Evolutionary conservation across 2,113 vertebrate genomes (phyloP), one percentile per base, ranked within the genome.

Genomic region (Bucco capensis): DNA sequence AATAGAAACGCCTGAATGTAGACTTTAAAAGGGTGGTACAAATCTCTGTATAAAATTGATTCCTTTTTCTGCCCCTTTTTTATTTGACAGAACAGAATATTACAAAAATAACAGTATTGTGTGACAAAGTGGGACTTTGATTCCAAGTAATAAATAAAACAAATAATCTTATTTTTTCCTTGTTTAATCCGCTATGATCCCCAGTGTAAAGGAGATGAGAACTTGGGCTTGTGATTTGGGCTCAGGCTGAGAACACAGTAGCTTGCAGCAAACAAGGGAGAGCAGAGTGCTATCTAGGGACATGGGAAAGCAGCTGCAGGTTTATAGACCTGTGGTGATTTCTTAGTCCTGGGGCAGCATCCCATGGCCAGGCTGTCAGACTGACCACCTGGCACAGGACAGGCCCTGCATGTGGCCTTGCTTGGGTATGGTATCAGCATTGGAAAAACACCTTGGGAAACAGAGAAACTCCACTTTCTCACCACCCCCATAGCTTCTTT

Each of bases 251-350:
- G 58, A 8, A 40, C 21, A 5, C 3, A 4, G 49, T 15, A 49
- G 12, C 14, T 72, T n/a, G 28, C 16, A 61, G 58, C 0, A 4
- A 30, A 21, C 1, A 0, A 46, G 19, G 28, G 25, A 16, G 30
- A 73, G 15, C 12, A 27, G 42, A 31, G 8, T 4, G 17, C 30
- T 53, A 15, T 9, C 15, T 0, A 1, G 9, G 18, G n/a, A 56
- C 14, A 4, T 4, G 19, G 14, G 19, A 16, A 30, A 31, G 69
- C 1, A 3, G 24, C 13, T 0, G 0, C 0, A 3, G 12, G 10
- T 10, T 53, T 66, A 37, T 30, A 40, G 27, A 33, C 11, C 24
- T 53, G 16, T 12, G 28, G 11, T 53, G 47, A 8, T 19, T 12
- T 35, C 10, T 3, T 17, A 19, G 37, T 24, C 9, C 57, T 82